phyloP scores from a whole-genome alignment of 2,113 vertebrate genomes.

The Cryptomyrus ogoouensis region DNA sequence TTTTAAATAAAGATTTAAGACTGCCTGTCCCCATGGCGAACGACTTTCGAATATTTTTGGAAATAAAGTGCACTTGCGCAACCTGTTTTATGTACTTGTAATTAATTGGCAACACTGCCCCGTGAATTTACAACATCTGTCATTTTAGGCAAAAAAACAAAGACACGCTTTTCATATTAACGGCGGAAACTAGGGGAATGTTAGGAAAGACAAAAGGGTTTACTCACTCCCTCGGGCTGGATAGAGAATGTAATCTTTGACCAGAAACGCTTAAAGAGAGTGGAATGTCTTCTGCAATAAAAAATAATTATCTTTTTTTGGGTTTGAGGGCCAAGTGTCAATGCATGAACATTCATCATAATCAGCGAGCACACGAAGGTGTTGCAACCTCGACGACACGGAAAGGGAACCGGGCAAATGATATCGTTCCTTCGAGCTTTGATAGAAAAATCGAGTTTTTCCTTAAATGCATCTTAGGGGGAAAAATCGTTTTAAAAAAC shows the following conservation, averaged over 20 bases:
- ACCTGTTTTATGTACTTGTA: neutral
- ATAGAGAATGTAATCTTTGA: conserved; percentile 5
- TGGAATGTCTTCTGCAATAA: neutral
- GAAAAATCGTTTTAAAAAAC: neutral
- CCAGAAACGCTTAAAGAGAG: conserved; percentile 2
- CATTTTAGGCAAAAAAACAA: neutral
- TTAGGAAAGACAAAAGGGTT: neutral
- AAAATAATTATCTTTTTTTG: conserved; percentile 7
- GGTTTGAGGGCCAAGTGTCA: neutral
- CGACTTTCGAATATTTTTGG: neutral
- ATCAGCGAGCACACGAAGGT: neutral
- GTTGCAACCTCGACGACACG: neutral
- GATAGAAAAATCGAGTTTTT: neutral
- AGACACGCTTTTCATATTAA: neutral
- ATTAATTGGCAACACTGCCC: neutral
- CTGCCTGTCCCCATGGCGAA: neutral
- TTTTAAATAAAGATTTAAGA: neutral
- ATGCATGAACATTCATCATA: neutral
- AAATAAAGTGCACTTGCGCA: neutral
- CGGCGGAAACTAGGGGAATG: neutral
- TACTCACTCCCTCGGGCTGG: neutral
- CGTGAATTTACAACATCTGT: neutral
- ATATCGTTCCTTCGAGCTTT: neutral
- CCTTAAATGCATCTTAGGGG: neutral
- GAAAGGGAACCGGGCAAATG: neutral